A percentile compares a stretch with the other conserved stretches of the same genome.
Conservation (phyloP, 2,113 vertebrate species). For the Eudyptes chrysolophus region DNA sequence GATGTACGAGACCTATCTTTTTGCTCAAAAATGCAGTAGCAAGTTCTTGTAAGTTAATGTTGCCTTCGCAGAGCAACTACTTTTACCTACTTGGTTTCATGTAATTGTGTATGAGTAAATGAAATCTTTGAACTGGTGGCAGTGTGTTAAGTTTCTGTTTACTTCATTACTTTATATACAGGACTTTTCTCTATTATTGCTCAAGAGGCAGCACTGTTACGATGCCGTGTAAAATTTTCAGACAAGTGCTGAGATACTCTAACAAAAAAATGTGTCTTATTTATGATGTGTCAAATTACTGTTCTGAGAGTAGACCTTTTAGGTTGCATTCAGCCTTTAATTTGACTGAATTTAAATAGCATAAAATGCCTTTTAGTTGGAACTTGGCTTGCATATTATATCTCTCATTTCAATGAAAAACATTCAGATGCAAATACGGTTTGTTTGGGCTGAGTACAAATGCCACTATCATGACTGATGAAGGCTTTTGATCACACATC, state of each 20-base stretch:
- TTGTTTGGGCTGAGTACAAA: conserved; percentile 85
- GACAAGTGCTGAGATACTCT: conserved; percentile 64
- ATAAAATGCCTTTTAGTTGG: conserved; percentile 77
- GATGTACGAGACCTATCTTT: rapidly evolving
- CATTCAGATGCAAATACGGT: conserved; percentile 94
- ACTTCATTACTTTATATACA: conserved; percentile 6
- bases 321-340: conserved; percentile 79
- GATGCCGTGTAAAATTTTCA: conserved; percentile 66
- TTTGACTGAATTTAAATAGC: conserved; percentile 80
- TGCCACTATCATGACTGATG: conserved; percentile 80
- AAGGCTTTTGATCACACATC: conserved; percentile 82
- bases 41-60: background rate
- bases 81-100: background rate
- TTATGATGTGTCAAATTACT: conserved; percentile 80
- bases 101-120: background rate
- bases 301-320: conserved; percentile 77
- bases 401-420: conserved; percentile 83
- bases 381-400: conserved; percentile 80
- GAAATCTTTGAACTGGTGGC: conserved; percentile 1
- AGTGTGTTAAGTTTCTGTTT: conserved; percentile 23
- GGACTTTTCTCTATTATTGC: conserved; percentile 30
- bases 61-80: background rate
- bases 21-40: background rate
- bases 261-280: conserved; percentile 72
- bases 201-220: conserved; percentile 61